Base-by-base conservation (phyloP, 2,888 invertebrate species). In the Troilus luridus region DNA sequence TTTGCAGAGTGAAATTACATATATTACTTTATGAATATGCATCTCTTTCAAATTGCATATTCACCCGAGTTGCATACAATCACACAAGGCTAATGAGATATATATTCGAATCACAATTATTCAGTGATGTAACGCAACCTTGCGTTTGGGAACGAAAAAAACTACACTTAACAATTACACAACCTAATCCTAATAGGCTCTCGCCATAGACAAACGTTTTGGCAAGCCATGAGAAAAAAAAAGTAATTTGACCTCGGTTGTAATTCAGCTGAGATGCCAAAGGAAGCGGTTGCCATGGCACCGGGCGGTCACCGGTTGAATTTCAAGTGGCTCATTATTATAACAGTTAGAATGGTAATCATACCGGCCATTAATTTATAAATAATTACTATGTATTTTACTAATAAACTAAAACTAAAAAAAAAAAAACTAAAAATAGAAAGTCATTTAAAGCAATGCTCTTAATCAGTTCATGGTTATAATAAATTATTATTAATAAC, bases 261-360 rank as follows among this genome's bases (percentile, higher is more conserved):
- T 58, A 58, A 58, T n/a, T 85, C 85, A 56, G 85, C 17, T n/a
- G 9, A 41, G 72, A 77, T 77, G 72, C 72, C 72, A 77, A 77
- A 27, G 54, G 85, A 85, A 85, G 85, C 85, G n/a, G 85, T 85
- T n/a, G n/a, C 85, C 85, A 85, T 85, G 85, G 85, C 56, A 85
- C 19, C 85, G n/a, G n/a, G 17, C 56, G 12, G 21, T 0, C 41
- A 1, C 11, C 56, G 1, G 85, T 2, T n/a, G 56, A 21, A 21
- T 56, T 85, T 56, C 7, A 12, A 85, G n/a, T 8, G 0, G 72
- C 41, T 77, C 27, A 27, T 19, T 41, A 41, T 17, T 41, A 41
- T 41, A 41, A 41, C 1, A 41, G 6, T 12, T 6, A 14, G n/a
- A 24, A 24, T 67, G 14, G 14, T 67, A 24, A 11, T 67, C 24